phyloP scores from a whole-genome alignment of 2,797 vertebrate species.

The Gouania willdenowi region DNA sequence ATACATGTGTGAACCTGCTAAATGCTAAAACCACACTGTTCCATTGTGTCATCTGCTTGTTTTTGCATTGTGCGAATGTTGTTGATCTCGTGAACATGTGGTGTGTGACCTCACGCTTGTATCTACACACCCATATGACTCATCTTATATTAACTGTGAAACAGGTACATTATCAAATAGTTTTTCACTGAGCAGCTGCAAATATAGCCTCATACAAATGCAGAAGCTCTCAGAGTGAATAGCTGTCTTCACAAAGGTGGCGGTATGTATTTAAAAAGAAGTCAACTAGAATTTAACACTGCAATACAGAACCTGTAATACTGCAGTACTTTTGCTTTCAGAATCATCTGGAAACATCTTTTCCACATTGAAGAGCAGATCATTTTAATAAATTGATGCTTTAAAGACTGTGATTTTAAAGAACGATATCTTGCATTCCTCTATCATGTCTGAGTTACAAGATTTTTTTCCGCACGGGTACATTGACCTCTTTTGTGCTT shows the following conservation, averaged over 20 bases:
- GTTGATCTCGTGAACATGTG: constrained; percentile 21
- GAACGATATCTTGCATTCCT: constrained; percentile 46
- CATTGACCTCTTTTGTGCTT: no score
- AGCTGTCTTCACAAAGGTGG: constrained; percentile 24
- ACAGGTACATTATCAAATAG: neutral
- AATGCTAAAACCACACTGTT: constrained; percentile 32
- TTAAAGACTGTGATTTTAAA: no score
- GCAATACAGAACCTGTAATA: constrained; percentile 29
- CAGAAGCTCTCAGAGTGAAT: constrained; percentile 14
- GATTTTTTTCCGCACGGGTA: no score
- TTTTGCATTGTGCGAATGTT: constrained; percentile 24
- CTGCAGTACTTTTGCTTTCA: constrained; percentile 42
- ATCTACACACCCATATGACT: constrained; percentile 12
- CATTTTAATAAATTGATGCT: constrained; percentile 42
- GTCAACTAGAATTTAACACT: constrained; percentile 28
- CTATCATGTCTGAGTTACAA: no score
- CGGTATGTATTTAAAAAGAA: constrained; percentile 25
- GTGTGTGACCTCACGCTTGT: constrained; percentile 8
- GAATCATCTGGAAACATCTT: constrained; percentile 47
- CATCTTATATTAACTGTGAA: constrained; percentile 8
- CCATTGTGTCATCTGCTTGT: constrained; percentile 9
- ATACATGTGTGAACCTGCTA: constrained; percentile 20
- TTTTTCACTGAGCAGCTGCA: constrained; percentile 8
- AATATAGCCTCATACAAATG: constrained; percentile 25
- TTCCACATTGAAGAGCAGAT: constrained; percentile 18